Conservation (phyloP, 2,113 vertebrate species). For the Nothobranchius kuhntae region DNA sequence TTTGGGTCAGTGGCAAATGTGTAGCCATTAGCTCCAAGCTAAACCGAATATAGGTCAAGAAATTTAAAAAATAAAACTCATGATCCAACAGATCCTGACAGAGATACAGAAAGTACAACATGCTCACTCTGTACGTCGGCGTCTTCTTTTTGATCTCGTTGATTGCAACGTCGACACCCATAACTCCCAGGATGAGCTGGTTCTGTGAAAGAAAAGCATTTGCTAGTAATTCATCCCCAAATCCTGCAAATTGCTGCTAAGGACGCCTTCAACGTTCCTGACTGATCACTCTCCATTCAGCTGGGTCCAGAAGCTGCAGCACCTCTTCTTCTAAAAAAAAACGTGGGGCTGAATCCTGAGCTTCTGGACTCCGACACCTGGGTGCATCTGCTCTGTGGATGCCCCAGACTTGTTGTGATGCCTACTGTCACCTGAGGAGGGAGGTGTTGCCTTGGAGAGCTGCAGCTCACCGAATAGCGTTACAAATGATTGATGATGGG, state of each 20-base stretch:
- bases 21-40: constrained; percentile 98
- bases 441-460: constrained; percentile 63
- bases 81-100: neutral
- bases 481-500: constrained; percentile 45
- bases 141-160: constrained; percentile 96
- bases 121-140: constrained; percentile 90
- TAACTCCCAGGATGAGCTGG: constrained; percentile 96
- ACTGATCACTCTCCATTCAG: constrained; percentile 22
- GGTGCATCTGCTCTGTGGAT: constrained; percentile 22
- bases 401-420: constrained; percentile 28
- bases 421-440: constrained; percentile 63
- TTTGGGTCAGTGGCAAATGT: constrained; percentile 98
- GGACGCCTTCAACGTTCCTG: constrained; percentile 22
- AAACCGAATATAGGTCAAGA: constrained; percentile 33
- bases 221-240: constrained; percentile 16
- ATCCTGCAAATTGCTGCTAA: neutral
- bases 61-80: neutral
- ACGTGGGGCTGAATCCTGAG: constrained; percentile 43
- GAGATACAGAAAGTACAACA: neutral
- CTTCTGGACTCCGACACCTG: constrained; percentile 39
- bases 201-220: constrained; percentile 79
- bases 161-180: constrained; percentile 96
- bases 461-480: constrained; percentile 6
- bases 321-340: neutral
- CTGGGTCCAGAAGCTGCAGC: constrained; percentile 31